Percentiles rank a stretch among this genome's conserved stretches.
These are phyloP conservation scores for Orius laevigatus DNA, from an alignment of 1,140 invertebrate genomes.

Conservation along the genomic window DNA sequence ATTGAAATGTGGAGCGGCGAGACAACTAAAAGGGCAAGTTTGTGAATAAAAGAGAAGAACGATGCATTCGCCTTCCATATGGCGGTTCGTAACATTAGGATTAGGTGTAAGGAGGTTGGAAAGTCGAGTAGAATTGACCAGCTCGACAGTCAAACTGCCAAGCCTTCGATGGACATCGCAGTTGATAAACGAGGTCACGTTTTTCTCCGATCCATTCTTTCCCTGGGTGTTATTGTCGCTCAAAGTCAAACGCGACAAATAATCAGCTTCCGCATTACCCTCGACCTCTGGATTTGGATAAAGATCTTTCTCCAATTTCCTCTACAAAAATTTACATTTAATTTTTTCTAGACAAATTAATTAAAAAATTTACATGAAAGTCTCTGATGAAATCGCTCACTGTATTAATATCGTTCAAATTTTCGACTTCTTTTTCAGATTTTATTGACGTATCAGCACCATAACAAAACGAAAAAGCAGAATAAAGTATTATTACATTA, in stretches of 20 bases:
- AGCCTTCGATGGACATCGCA: slow-evolving; percentile 9
- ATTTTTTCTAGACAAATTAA: neutral
- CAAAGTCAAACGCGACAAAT: neutral
- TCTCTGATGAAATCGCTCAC: slow-evolving; percentile 20
- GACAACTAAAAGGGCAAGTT: slow-evolving; percentile 76
- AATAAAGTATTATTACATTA: no score
- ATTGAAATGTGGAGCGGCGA: slow-evolving; percentile 79
- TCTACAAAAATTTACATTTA: slow-evolving; percentile 9
- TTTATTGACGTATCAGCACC: no score
- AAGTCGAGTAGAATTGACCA: slow-evolving; percentile 38
- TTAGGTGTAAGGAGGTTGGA: slow-evolving; percentile 35
- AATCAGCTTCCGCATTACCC: neutral
- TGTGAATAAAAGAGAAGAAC: slow-evolving; percentile 78
- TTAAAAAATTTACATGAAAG: slow-evolving; percentile 16
- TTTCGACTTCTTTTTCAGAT: slow-evolving; percentile 1
- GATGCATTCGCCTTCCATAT: slow-evolving; percentile 48
- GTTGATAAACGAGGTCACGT: slow-evolving; percentile 13
- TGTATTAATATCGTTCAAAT: slow-evolving; percentile 13
- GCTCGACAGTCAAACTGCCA: slow-evolving; percentile 20
- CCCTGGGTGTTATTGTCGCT: slow-evolving; percentile 1
- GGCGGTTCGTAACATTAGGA: slow-evolving; percentile 31
- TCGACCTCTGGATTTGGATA: slow-evolving; percentile 3
- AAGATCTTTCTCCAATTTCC: slow-evolving; percentile 10
- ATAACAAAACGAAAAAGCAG: no score
- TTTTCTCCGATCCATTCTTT: slow-evolving; percentile 10